These are phyloP conservation scores for Phalacrocorax brasilianus DNA, from an alignment of 2,113 vertebrate genomes.

Conservation along the genomic window DNA sequence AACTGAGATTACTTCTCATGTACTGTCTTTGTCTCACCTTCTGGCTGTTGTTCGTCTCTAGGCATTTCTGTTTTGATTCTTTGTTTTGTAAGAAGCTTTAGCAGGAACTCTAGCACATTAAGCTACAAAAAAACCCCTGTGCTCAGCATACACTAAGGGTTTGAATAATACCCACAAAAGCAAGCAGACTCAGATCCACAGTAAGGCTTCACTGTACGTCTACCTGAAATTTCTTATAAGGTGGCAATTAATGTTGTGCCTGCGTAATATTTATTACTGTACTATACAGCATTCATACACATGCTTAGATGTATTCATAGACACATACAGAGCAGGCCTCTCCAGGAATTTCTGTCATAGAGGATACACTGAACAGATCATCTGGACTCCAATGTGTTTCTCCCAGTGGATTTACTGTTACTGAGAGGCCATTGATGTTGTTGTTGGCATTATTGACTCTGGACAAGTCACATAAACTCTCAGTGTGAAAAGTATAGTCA, in stretches of 20 bases:
- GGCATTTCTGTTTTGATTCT: slow-evolving; percentile 6
- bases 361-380: not conserved
- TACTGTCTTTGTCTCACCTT: slow-evolving; percentile 54
- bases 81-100: slow-evolving; percentile 7
- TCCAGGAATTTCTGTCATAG: not conserved
- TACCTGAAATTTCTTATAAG: not conserved
- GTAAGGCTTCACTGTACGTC: not conserved
- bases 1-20: slow-evolving; percentile 46
- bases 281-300: not conserved
- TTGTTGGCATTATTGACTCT: not conserved
- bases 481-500: not conserved
- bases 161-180: not conserved
- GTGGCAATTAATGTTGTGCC: not conserved
- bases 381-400: not conserved
- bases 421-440: not conserved
- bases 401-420: not conserved
- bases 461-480: not conserved
- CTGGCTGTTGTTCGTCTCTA: slow-evolving; percentile 30
- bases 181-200: not conserved
- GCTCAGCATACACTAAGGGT: not conserved
- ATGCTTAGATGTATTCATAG: not conserved
- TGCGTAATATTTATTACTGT: not conserved
- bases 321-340: not conserved
- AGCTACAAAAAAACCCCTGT: not conserved
- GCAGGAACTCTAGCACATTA: not conserved